Evolutionary conservation across 2,888 invertebrate species (phyloP), one percentile per base, ranked within the genome.

Genomic region (Agrotis segetum): DNA sequence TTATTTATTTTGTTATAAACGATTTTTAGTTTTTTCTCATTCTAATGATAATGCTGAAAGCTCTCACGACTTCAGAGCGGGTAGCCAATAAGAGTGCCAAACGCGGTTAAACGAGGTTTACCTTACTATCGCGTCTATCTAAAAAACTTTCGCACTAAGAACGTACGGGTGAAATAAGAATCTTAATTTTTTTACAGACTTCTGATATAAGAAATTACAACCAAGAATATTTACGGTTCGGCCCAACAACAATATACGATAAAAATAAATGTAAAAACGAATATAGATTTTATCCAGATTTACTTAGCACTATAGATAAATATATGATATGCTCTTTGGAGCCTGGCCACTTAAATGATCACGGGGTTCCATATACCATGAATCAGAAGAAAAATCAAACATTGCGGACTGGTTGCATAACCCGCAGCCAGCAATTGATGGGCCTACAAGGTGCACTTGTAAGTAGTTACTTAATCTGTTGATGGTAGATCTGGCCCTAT

Each of bases 291-390:
- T 77, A 83, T 9, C 19, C 64, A 1, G 69, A 77, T 0, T 64
- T 91, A 44, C 58, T 9, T 0, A 44, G 49, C 3, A 68, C 81
- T 0, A 91, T 92, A 53, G 86, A 88, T 0, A 85, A 85, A 11
- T 88, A 88, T 58, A 92, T 91, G 91, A 84, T 92, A 52, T 91
- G 91, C 56, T 83, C 90, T 2, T 52, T 77, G 4, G 71, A 53
- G 0, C 21, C 60, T 5, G 87, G 89, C 0, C 80, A 83, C 17
- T 53, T 90, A 3, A 65, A 88, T 59, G 83, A 81, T 6, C 24
- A 56, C 9, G 81, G 74, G 6, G 16, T 53, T 2, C 56, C 58
- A 1, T 49, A 49, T n/a, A 1, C n/a, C 1, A 17, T 44, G 5
- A 71, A 70, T 16, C 24, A 6, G 13, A 66, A 50, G 0, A 85